These are phyloP conservation scores for Drosophila demipolita DNA, from an alignment of 2,888 invertebrate genomes.

Conservation along the genomic window DNA sequence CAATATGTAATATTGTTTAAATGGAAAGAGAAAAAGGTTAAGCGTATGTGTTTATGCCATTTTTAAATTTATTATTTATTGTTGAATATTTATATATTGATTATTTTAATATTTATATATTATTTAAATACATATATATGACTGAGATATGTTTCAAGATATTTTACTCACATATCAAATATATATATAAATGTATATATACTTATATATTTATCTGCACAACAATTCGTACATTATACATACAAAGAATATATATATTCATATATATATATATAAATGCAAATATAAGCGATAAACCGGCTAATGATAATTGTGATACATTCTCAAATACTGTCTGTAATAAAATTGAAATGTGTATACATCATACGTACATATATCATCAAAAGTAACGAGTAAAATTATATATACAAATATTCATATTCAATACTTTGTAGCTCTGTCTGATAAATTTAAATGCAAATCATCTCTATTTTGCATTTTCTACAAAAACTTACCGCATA, in stretches of 20 bases:
- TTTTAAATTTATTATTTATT: background rate
- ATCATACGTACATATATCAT: slow-evolving; percentile 4
- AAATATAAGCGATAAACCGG: slow-evolving; percentile 34
- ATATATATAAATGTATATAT: background rate
- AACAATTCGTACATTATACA: background rate
- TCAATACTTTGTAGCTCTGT: background rate
- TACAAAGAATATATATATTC: background rate
- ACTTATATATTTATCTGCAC: background rate
- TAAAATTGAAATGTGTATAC: background rate
- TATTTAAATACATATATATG: background rate
- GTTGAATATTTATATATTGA: background rate
- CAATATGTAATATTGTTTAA: background rate
- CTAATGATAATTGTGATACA: slow-evolving; percentile 23
- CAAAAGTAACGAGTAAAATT: background rate
- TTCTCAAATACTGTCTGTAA: slow-evolving; percentile 1
- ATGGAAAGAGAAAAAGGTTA: background rate
- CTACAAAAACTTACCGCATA: slow-evolving; percentile 66
- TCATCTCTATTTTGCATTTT: background rate
- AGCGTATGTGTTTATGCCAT: background rate
- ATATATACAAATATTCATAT: background rate
- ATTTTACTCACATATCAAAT: background rate
- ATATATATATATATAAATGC: background rate
- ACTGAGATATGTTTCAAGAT: background rate
- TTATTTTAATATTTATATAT: background rate
- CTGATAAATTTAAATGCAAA: background rate